These are phyloP conservation scores for Luehdorfia chinensis DNA, from an alignment of 1,140 invertebrate species.

Conservation along the genomic window DNA sequence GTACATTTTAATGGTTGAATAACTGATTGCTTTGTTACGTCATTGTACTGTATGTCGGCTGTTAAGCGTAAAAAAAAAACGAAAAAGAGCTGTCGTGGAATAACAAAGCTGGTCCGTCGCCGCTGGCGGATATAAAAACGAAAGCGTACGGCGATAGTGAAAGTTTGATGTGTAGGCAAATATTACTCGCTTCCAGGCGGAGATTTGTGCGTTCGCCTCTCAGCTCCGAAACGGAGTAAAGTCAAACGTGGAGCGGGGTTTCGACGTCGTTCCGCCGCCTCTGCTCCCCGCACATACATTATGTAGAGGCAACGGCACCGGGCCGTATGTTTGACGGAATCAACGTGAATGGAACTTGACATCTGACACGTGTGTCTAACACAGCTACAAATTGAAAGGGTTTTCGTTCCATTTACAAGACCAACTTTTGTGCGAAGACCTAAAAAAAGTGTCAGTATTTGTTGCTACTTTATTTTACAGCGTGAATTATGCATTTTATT, in stretches of 20 bases:
- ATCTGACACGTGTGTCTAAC: conserved; percentile 61
- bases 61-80: conserved; percentile 29
- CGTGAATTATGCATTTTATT: too few species aligned
- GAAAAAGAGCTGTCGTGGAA: conserved; percentile 40
- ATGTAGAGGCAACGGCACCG: conserved; percentile 50
- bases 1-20: too few species aligned
- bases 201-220: conserved; percentile 73
- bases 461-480: too few species aligned
- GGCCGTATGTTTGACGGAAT: conserved; percentile 55
- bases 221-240: conserved; percentile 58
- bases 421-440: too few species aligned
- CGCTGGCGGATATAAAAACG: conserved; percentile 70
- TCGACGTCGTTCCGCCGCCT: conserved; percentile 37
- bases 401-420: conserved; percentile 14
- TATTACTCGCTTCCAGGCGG: conserved; percentile 69
- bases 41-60: conserved; percentile 15
- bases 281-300: conserved; percentile 55
- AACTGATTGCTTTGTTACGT: neutral
- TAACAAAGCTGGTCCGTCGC: conserved; percentile 58
- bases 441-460: too few species aligned
- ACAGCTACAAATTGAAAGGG: conserved; percentile 39
- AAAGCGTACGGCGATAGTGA: conserved; percentile 73
- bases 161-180: conserved; percentile 77
- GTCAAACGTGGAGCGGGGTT: conserved; percentile 36
- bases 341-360: conserved; percentile 68